Percentiles rank a stretch among this genome's conserved stretches.
These are phyloP conservation scores for Balaeniceps rex DNA, from an alignment of 2,113 vertebrate genomes.

Conservation along the genomic window DNA sequence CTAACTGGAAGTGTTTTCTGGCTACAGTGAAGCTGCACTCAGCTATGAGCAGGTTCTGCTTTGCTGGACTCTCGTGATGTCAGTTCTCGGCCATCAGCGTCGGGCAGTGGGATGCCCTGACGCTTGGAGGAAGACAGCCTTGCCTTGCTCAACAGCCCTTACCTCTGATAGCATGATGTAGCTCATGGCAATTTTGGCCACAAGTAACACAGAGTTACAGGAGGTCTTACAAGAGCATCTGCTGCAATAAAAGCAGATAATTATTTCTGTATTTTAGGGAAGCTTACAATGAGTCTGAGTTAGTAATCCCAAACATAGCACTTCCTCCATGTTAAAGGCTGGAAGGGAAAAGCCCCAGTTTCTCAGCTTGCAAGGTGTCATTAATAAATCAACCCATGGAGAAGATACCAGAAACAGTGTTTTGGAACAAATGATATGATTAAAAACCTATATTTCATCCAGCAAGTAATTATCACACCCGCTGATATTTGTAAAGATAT, in stretches of 20 bases:
- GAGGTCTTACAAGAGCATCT: neutral
- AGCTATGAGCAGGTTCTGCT: neutral
- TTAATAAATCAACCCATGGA: neutral
- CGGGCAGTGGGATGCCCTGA: neutral
- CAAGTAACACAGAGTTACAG: neutral
- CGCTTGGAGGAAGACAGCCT: neutral
- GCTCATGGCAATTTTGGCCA: neutral
- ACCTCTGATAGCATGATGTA: neutral
- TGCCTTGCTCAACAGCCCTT: neutral
- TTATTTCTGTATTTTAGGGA: neutral
- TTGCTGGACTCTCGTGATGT: neutral
- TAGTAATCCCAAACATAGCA: neutral
- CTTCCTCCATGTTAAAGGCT: neutral
- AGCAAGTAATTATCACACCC: conserved; percentile 26
- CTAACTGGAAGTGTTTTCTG: neutral
- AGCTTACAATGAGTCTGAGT: neutral
- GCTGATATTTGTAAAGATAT: conserved; percentile 17
- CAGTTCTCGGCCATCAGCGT: neutral
- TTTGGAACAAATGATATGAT: neutral
- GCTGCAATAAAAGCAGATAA: neutral
- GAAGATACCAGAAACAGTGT: neutral
- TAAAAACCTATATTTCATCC: neutral
- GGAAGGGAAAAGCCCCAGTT: neutral
- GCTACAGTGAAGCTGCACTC: neutral
- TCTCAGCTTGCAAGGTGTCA: neutral